Evolutionary conservation across 1,140 invertebrate species (phyloP), one percentile per base, ranked within the genome.

Genomic region (Chironomus tepperi): DNA sequence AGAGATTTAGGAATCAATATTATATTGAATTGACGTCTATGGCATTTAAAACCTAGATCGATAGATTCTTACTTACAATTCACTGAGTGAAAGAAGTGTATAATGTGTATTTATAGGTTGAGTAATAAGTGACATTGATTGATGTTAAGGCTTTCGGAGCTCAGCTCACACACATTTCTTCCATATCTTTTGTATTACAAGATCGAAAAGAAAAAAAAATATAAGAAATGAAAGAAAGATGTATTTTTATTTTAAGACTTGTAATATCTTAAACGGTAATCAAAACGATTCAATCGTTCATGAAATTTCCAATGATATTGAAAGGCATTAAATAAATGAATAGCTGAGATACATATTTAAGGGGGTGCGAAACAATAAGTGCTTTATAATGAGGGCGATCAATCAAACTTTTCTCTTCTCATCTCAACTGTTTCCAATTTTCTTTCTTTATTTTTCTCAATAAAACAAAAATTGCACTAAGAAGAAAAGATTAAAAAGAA

Each of bases 81-180:
- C 47, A 57, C n/a, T 57, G 9, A 57, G 12, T 57, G 15, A 47
- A 47, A 47, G 43, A 47, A 47, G 15, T 47, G 43, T 47, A 10
- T 47, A 47, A n/a, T 57, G 47, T 57, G 47, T 57, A 15, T 57
- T 12, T 57, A 57, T 57, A 57, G 47, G 47, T 57, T 57, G 47
- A 70, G 65, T 70, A 70, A 70, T 70, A 70, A 70, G 65, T 70
- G 65, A 70, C 65, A 70, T 18, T 70, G 65, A 70, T 70, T 70
- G 65, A 70, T 70, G 65, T 70, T 70, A 18, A 70, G 2, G 65
- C 65, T 70, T 70, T 70, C 9, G 19, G 65, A 70, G 3, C n/a
- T 57, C 10, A 57, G n/a, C 65, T 19, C 65, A 70, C 65, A 70
- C 19, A 70, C 65, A 70, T 70, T 19, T 21, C 9, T 70, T 18